Conservation (phyloP, 2,113 vertebrate species). For the Labeo catla region DNA sequence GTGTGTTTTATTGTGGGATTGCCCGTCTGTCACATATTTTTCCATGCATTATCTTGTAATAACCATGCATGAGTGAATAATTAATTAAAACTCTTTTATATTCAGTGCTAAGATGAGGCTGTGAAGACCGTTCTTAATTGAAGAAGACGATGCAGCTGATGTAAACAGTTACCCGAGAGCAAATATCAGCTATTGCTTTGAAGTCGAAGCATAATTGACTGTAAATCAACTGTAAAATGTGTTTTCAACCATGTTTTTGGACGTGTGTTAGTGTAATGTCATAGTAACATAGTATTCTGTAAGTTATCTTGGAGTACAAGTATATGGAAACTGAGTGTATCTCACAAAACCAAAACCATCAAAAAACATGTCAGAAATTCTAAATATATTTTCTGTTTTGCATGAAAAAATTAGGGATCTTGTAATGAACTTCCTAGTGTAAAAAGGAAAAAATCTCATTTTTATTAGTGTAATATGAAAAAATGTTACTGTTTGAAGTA, state of each 20-base stretch:
- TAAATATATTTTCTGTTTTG: not conserved
- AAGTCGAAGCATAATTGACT: not conserved
- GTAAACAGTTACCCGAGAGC: too few species aligned
- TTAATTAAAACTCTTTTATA: slow-evolving; percentile 2
- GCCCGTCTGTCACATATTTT: not conserved
- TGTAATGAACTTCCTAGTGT: not conserved
- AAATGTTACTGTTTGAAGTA: too few species aligned
- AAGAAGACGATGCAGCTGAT: not conserved
- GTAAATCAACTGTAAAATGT: not conserved
- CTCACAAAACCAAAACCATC: not conserved
- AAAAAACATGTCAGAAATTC: not conserved
- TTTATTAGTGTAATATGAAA: not conserved
- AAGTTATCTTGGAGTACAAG: not conserved
- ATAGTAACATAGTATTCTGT: not conserved
- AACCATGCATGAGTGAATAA: not conserved
- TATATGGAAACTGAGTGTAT: not conserved
- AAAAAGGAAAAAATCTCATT: not conserved
- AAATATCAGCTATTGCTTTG: not conserved
- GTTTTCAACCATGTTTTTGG: not conserved
- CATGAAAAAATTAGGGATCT: not conserved
- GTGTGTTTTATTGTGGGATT: slow-evolving; percentile 13
- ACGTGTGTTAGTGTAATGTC: not conserved
- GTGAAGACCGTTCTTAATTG: not conserved
- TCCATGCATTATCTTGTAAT: slow-evolving; percentile 5
- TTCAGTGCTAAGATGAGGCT: not conserved